Evolutionary conservation across 1,140 invertebrate genomes (phyloP), one percentile per base, ranked within the genome.

Genomic region (Ectropis grisescens): DNA sequence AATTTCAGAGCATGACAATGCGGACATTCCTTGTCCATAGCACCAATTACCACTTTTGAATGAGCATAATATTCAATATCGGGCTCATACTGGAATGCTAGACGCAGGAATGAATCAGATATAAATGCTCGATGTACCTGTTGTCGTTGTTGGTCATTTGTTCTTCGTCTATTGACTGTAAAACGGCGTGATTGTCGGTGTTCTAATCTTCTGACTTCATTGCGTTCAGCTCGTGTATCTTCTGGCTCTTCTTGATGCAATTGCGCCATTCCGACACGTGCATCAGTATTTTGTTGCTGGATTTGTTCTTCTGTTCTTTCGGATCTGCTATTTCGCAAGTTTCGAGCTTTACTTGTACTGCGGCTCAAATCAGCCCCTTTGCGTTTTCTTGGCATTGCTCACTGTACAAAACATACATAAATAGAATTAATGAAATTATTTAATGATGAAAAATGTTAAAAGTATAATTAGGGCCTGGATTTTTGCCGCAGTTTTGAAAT

Each of bases 1-100:
- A 47, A 47, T 47, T 44, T 47, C 1, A 53, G 34, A 16, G 37
- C 41, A 44, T 42, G 28, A 39, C 45, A 42, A 42, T 36, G 10
- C 12, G 27, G 22, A 22, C 28, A 48, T 39, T 36, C 29, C n/a
- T 39, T 42, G 13, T 42, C 33, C 36, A 42, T 25, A 39, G 29
- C 22, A 39, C 45, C 33, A 42, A 40, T 48, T 2, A 36, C 19
- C 25, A 42, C 33, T 31, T 39, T 35, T 5, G 29, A 29, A 36
- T 39, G 33, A 29, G 32, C 16, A 29, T 38, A 37, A 33, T 49
- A 41, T 37, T 41, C 32, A 32, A 41, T 28, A 49, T 48, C 32
- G 5, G 41, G 33, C 33, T 30, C 37, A 35, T 45, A 45, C 19
- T 45, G 36, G 28, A 45, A 34, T 28, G 42, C 42, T 38, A 45